A percentile compares a stretch with the other conserved stretches of the same genome.
These are phyloP conservation scores for Strongylocentrotus purpuratus DNA, from an alignment of 35 echinoderm and acorn worm genomes.

Conservation along the genomic window DNA sequence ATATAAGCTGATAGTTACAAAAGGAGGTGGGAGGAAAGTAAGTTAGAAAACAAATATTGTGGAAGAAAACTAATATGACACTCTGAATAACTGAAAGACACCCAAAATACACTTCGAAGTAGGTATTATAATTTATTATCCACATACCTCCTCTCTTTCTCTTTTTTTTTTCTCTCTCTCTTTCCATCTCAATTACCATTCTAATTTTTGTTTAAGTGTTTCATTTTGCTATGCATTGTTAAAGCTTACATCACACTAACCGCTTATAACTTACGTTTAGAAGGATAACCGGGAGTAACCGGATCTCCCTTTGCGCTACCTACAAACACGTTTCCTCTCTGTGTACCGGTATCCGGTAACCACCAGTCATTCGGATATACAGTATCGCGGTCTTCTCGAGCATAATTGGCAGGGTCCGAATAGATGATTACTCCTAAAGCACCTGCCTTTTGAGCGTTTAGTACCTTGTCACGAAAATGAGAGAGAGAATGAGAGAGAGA, in stretches of 20 bases:
- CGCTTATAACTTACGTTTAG: conserved; percentile 69
- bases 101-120: background rate
- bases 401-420: conserved; percentile 50
- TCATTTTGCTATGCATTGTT: no score
- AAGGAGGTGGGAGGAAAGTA: background rate
- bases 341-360: conserved; percentile 80
- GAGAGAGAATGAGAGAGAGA: background rate
- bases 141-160: background rate
- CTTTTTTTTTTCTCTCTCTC: background rate
- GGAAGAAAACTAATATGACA: background rate
- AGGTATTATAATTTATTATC: no score
- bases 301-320: conserved; percentile 72
- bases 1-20: conserved; percentile 9
- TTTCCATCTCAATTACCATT: background rate
- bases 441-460: conserved; percentile 39
- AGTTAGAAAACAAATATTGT: background rate
- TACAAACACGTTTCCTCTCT: conserved; percentile 70
- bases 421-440: conserved; percentile 48
- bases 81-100: background rate
- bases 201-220: no score
- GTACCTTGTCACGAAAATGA: background rate
- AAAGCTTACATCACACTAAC: no score
- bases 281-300: conserved; percentile 79
- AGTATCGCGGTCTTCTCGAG: background rate
- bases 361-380: conserved; percentile 89